phyloP scores from a whole-genome alignment of 2,113 vertebrate species.

The Lasiurus cinereus region DNA sequence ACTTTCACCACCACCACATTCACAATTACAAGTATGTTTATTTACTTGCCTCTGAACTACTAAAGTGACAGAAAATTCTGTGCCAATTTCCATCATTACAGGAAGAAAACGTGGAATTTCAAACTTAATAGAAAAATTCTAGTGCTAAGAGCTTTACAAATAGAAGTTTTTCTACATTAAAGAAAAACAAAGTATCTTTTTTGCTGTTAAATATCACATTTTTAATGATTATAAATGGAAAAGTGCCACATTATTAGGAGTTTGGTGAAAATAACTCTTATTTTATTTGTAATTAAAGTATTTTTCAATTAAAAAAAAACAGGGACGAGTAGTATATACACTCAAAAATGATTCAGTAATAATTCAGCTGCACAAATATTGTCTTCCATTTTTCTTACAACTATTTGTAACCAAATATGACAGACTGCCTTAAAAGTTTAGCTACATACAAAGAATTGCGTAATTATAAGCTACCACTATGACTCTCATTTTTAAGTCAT shows the following conservation, averaged over 20 bases:
- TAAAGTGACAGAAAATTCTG: background rate
- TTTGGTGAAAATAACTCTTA: conserved; percentile 10
- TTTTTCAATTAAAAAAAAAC: background rate
- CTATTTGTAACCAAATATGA: background rate
- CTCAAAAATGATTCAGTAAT: conserved; percentile 6
- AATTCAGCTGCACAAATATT: conserved; percentile 2
- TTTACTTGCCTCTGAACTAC: conserved; percentile 37
- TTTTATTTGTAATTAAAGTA: background rate
- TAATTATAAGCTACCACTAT: background rate
- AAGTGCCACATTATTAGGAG: conserved; percentile 21
- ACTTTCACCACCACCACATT: background rate
- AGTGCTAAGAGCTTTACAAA: background rate
- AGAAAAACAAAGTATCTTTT: conserved; percentile 1
- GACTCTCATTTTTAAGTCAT: conserved; percentile 38
- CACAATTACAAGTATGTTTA: background rate
- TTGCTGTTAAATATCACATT: background rate
- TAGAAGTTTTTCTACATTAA: background rate
- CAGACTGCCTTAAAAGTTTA: background rate
- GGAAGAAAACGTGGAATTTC: background rate
- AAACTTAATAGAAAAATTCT: background rate
- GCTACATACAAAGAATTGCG: background rate
- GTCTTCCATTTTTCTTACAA: background rate
- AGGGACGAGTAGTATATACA: background rate
- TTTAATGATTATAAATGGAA: background rate
- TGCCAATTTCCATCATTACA: background rate